A percentile compares a stretch with the other conserved stretches of the same genome.
Conservation (phyloP, 2,888 invertebrate species). For the Andrena bucephala region DNA sequence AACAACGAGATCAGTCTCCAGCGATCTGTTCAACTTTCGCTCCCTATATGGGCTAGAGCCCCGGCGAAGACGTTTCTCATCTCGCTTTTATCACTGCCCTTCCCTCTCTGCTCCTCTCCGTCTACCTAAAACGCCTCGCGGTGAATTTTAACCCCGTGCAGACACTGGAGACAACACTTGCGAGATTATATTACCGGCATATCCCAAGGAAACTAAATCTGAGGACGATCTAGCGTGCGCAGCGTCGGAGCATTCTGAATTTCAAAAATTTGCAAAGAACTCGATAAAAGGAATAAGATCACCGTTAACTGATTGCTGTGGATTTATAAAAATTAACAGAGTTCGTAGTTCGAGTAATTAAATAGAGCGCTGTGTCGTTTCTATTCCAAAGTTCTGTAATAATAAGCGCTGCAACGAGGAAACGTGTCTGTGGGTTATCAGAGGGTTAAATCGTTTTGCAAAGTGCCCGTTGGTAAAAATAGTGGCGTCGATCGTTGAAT, state of each 20-base stretch:
- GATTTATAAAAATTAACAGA: no score
- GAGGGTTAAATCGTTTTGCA: not conserved
- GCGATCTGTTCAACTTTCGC: slow-evolving; percentile 83
- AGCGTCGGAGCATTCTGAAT: no score
- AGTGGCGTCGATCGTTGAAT: slow-evolving; percentile 10
- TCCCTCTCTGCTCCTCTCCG: slow-evolving; percentile 52
- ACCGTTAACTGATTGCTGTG: no score
- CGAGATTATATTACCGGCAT: not conserved
- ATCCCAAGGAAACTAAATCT: not conserved
- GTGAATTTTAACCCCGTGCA: slow-evolving; percentile 42
- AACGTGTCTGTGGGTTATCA: not conserved
- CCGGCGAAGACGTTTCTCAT: slow-evolving; percentile 73
- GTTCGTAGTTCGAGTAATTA: no score
- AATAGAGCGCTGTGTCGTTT: no score
- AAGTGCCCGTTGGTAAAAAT: not conserved
- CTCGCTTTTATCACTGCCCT: slow-evolving; percentile 63
- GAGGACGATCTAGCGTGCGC: no score
- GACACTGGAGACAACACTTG: not conserved
- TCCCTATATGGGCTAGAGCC: slow-evolving; percentile 83
- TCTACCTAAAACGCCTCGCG: slow-evolving; percentile 32
- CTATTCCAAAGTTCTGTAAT: no score
- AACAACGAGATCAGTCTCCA: slow-evolving; percentile 71
- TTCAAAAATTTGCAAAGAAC: no score
- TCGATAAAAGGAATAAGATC: no score
- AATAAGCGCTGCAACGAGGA: no score